Evolutionary conservation across 2,113 vertebrate genomes (phyloP).

Genomic region (Megaleporinus macrocephalus): DNA sequence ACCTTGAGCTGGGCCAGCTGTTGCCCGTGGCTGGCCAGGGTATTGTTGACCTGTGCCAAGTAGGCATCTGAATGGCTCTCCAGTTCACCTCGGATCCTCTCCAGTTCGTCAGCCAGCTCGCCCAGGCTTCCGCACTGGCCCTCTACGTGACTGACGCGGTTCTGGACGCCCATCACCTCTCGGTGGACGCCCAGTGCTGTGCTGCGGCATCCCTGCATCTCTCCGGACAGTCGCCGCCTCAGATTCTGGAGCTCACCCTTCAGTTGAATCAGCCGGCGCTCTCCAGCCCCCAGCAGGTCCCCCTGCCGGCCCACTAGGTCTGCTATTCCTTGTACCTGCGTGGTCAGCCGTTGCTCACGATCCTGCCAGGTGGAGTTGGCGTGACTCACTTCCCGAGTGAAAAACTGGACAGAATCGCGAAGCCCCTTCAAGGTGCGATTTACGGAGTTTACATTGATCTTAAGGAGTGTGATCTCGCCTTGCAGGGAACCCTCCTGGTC

Average conservation of each 20-base stretch:
- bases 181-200: constrained; percentile 82
- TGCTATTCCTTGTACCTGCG: constrained; percentile 89
- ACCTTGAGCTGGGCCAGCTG: constrained; percentile 86
- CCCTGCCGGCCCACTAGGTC: constrained; percentile 87
- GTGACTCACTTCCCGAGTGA: constrained; percentile 81
- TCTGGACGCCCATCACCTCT: constrained; percentile 84
- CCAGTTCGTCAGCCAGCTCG: constrained; percentile 78
- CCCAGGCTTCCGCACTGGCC: constrained; percentile 81
- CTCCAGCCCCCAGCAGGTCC: constrained; percentile 84
- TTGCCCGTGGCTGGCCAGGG: constrained; percentile 82
- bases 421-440: constrained; percentile 94
- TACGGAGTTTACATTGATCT: constrained; percentile 93
- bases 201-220: constrained; percentile 86
- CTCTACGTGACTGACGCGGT: constrained; percentile 85
- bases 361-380: constrained; percentile 87
- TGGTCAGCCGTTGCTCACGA: constrained; percentile 84
- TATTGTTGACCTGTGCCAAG: constrained; percentile 86
- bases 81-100: constrained; percentile 80
- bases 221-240: constrained; percentile 80
- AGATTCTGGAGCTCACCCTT: constrained; percentile 87
- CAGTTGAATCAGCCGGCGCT: constrained; percentile 86
- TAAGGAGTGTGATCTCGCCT: constrained; percentile 95
- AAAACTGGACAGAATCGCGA: constrained; percentile 88
- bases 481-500: constrained; percentile 78
- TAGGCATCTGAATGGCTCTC: constrained; percentile 84